These are phyloP conservation scores for Pectinophora gossypiella DNA, from an alignment of 1,140 invertebrate genomes.

Conservation along the genomic window DNA sequence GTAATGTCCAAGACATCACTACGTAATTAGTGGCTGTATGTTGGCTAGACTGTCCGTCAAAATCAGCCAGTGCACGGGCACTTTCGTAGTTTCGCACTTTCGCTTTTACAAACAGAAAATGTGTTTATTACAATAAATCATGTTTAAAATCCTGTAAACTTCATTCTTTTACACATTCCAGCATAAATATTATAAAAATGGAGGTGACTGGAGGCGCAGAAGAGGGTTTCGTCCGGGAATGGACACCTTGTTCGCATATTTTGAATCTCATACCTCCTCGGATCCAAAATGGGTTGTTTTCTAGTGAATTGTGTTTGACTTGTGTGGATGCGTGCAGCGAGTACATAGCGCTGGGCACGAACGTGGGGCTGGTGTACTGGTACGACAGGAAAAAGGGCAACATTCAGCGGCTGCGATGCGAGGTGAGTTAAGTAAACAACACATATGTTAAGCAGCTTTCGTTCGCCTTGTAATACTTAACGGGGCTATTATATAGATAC, in stretches of 20 bases:
- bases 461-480: constrained; percentile 23
- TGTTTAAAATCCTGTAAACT: background rate
- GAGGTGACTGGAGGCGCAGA: constrained; percentile 74
- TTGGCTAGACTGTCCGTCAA: background rate
- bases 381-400: constrained; percentile 86
- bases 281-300: constrained; percentile 87
- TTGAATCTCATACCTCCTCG: constrained; percentile 87
- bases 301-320: constrained; percentile 86
- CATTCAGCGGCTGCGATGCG: constrained; percentile 85
- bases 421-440: constrained; percentile 77
- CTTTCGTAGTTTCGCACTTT: background rate
- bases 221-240: constrained; percentile 83
- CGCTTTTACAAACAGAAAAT: background rate
- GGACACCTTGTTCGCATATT: constrained; percentile 86
- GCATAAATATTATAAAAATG: constrained; percentile 34
- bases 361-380: constrained; percentile 91
- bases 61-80: background rate
- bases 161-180: background rate
- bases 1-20: no score
- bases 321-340: constrained; percentile 88
- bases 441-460: constrained; percentile 26
- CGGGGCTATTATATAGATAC: no score
- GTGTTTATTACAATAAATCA: background rate
- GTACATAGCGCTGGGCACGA: constrained; percentile 90
- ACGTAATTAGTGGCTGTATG: background rate